These are phyloP conservation scores for Zaprionus vittiger DNA, from an alignment of 1,140 invertebrate species.

Conservation along the genomic window DNA sequence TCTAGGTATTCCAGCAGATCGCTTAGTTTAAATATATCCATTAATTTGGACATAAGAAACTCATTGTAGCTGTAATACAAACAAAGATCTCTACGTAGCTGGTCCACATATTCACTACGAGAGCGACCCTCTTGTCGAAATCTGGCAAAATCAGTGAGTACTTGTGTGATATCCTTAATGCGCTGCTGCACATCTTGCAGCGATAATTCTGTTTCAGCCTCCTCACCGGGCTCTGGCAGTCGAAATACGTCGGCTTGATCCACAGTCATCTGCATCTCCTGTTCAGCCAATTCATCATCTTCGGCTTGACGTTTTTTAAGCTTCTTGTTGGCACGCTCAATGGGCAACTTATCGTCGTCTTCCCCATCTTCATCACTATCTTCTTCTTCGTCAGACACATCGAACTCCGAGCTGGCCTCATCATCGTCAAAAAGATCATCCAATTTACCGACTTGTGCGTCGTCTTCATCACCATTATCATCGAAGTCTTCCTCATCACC, in stretches of 20 bases:
- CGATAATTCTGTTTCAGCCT: constrained; percentile 89
- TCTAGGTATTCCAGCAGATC: constrained; percentile 98
- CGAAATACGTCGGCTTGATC: constrained; percentile 90
- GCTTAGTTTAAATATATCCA: constrained; percentile 95
- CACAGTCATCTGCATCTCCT: constrained; percentile 92
- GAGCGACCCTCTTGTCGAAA: constrained; percentile 90
- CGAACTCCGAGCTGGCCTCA: constrained; percentile 56
- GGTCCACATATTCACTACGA: constrained; percentile 92
- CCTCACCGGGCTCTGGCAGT: constrained; percentile 90
- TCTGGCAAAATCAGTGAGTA: constrained; percentile 95
- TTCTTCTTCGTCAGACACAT: constrained; percentile 73
- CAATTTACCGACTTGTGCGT: constrained; percentile 67
- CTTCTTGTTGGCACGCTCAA: constrained; percentile 94
- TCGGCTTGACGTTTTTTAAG: constrained; percentile 90
- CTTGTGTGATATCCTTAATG: constrained; percentile 94
- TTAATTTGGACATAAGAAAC: constrained; percentile 97
- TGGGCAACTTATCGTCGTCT: constrained; percentile 90
- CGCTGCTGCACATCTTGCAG: constrained; percentile 94
- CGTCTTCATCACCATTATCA: constrained; percentile 58
- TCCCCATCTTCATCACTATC: constrained; percentile 81
- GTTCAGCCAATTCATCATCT: constrained; percentile 91
- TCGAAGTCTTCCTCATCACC: constrained; percentile 59
- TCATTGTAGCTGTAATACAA: constrained; percentile 99
- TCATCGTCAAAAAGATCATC: constrained; percentile 75
- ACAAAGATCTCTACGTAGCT: constrained; percentile 94